Evolutionary conservation across 2,888 invertebrate genomes (phyloP), one percentile per base, ranked within the genome.

Genomic region (Poecilobothrus nobilitatus): DNA sequence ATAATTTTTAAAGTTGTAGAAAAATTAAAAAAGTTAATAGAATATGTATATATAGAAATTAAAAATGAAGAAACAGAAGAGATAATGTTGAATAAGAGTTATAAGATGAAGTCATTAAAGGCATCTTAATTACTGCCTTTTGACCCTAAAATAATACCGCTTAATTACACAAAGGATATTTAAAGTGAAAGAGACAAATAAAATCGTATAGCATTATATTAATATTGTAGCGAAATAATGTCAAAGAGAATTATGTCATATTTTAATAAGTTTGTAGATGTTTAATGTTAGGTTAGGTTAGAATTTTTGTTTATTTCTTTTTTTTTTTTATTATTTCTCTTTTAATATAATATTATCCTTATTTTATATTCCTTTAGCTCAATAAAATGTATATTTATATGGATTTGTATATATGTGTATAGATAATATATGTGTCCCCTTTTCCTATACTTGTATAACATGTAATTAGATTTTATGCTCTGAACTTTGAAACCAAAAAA

Each of bases 81-180:
- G 53, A 18, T 12, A 12, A 53, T 53, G 18, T 53, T 18, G 53
- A 53, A 6, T 6, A 15, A 53, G 53, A 53, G 12, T 53, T 12
- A 53, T 12, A 53, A 53, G n/a, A 53, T 53, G n/a, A 53, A 53
- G 53, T 53, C 53, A 53, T 53, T 53, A 53, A 53, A 53, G 18
- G 18, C 12, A 53, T 53, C 53, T 53, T 53, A 53, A 53, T 53
- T 53, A 53, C 53, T 53, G 53, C 18, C n/a, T 53, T 53, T 53
- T 53, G 53, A 53, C 53, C 53, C 53, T 53, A 53, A 53, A 53
- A 53, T 53, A 53, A 53, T 53, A 53, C 53, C 53, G 53, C 53
- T 53, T 53, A 53, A 53, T 53, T 53, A 53, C 18, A 53, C 15
- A 53, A 53, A 53, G 53, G 18, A 53, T 53, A 12, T 18, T 37